Conservation (phyloP, 2,888 invertebrate genomes). For the Platycheirus rosarum region DNA sequence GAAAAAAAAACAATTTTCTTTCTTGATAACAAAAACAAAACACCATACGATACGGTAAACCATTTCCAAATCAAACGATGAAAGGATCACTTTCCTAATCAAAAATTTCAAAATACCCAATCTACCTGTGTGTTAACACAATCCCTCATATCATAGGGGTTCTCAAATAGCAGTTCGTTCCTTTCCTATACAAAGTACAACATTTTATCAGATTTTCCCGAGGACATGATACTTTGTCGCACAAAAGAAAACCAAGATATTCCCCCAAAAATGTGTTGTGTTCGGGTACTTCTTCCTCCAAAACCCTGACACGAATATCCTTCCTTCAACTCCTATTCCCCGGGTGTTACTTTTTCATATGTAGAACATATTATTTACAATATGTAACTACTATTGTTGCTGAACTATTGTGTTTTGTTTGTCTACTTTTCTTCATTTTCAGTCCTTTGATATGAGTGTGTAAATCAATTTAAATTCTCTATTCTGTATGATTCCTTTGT, state of each 20-base stretch:
- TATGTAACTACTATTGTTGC: slow-evolving; percentile 43
- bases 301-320: slow-evolving; percentile 33
- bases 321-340: slow-evolving; percentile 25
- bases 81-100: slow-evolving; percentile 54
- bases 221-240: slow-evolving; percentile 41
- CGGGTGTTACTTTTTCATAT: slow-evolving; percentile 49
- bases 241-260: slow-evolving; percentile 43
- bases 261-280: slow-evolving; percentile 27
- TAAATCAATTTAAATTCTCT: slow-evolving; percentile 67
- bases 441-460: slow-evolving; percentile 41
- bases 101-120: slow-evolving; percentile 47
- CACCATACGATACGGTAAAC: slow-evolving; percentile 39
- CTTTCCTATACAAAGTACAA: slow-evolving; percentile 13
- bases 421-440: slow-evolving; percentile 23
- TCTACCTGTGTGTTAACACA: slow-evolving; percentile 47
- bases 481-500: slow-evolving; percentile 68
- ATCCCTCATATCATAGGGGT: slow-evolving; percentile 28
- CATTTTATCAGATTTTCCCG: slow-evolving; percentile 58
- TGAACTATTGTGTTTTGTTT: slow-evolving; percentile 39
- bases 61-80: slow-evolving; percentile 35
- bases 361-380: slow-evolving; percentile 55
- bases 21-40: slow-evolving; percentile 1
- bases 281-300: slow-evolving; percentile 5
- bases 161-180: slow-evolving; percentile 10
- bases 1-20: slow-evolving; percentile 13